Conservation (phyloP, 2,888 invertebrate species). For the Cantharis rufa region DNA sequence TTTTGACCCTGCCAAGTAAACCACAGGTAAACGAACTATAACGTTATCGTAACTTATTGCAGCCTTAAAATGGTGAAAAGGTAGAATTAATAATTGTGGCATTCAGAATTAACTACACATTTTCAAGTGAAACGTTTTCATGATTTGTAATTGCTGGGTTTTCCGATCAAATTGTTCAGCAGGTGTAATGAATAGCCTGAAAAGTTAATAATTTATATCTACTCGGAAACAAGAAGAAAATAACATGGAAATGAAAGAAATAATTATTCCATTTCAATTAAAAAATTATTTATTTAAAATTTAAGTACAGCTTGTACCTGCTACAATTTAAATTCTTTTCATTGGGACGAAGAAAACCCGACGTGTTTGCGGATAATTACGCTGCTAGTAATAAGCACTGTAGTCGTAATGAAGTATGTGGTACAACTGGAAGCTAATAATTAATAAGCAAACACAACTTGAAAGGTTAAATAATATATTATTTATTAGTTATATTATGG, state of each 20-base stretch:
- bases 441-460: background rate
- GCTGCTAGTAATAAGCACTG: background rate
- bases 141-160: background rate
- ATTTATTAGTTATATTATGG: background rate
- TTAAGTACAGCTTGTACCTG: background rate
- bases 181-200: background rate
- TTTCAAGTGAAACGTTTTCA: background rate
- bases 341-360: background rate
- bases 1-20: background rate
- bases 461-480: background rate
- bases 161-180: background rate
- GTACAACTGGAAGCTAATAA: background rate
- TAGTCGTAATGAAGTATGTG: background rate
- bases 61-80: too few relatives aligned
- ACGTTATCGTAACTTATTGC: too few relatives aligned
- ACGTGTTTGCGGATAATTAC: background rate
- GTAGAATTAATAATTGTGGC: background rate
- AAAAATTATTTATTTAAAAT: background rate
- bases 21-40: background rate
- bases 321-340: background rate
- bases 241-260: background rate
- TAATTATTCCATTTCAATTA: background rate
- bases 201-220: background rate
- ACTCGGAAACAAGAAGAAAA: background rate
- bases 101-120: background rate